Evolutionary conservation across 2,888 invertebrate genomes (phyloP), one percentile per base, ranked within the genome.

Genomic region (Nomada lathburiana): DNA sequence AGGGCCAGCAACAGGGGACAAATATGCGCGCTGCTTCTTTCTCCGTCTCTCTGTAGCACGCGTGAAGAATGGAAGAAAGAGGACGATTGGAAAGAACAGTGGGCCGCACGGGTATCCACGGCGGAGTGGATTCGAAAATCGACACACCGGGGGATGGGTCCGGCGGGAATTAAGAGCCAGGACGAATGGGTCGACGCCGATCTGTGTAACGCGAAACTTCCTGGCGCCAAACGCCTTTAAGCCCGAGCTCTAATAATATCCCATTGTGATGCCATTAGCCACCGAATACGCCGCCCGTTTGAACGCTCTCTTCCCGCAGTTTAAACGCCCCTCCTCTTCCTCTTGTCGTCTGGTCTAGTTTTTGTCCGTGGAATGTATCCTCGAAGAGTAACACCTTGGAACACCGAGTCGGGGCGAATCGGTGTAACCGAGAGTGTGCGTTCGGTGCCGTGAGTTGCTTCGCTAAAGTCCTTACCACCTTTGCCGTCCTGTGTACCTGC

Each of bases 261-360:
- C 92, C 90, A 93, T 92, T 92, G 92, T 92, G 91, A 90, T 89
- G 89, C 93, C 92, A 93, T 93, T 93, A 93, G 92, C 89, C 87
- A 86, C 85, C 88, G 89, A 92, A 91, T 88, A 82, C 84, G 82
- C 89, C 88, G 88, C 84, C 82, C 29, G 68, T 65, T 52, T n/a
- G 10, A 47, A 20, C 42, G 26, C 64, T n/a, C 63, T 11, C 65
- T 50, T 55, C 36, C 63, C 63, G 13, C 52, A 55, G 60, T 69
- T 73, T 50, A 7, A 36, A 7, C 36, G 36, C 7, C 10, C 16
- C 26, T 52, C 67, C 52, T 55, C 42, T 29, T 44, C 47, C 42
- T 20, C 50, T 29, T 18, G 47, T 23, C n/a, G 16, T 9, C n/a
- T 11, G 36, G 11, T n/a, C 26, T 4, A 23, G 16, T 13, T 10